phyloP scores from a whole-genome alignment of 2,888 invertebrate genomes.

The Brachypalpus laphriformis region DNA sequence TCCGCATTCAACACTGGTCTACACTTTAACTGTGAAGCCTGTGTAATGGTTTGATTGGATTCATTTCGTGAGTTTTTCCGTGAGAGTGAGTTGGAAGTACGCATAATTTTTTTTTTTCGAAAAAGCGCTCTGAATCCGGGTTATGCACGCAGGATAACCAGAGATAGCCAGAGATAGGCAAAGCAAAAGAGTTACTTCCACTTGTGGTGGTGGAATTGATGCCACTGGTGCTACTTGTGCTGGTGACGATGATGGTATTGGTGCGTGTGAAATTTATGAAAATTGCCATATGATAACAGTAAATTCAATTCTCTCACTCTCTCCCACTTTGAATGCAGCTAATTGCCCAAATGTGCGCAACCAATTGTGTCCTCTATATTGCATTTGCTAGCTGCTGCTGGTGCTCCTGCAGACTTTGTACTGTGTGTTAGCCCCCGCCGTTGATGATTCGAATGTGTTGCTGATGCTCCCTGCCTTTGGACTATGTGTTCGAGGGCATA shows the following conservation, averaged over 20 bases:
- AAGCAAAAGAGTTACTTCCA: conserved; percentile 61
- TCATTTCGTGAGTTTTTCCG: conserved; percentile 67
- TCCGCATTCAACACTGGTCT: conserved; percentile 11
- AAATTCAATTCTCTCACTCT: conserved; percentile 65
- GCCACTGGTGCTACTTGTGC: not conserved
- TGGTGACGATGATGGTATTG: conserved; percentile 48
- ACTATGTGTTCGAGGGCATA: conserved; percentile 49
- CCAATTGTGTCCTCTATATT: conserved; percentile 73
- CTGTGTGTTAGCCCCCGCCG: conserved; percentile 1
- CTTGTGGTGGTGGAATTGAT: conserved; percentile 65
- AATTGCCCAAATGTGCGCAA: conserved; percentile 74
- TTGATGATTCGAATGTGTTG: conserved; percentile 37
- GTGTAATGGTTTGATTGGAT: conserved; percentile 68
- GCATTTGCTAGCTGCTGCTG: conserved; percentile 5
- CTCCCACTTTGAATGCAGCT: conserved; percentile 51
- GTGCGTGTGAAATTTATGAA: conserved; percentile 74
- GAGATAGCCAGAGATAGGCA: not conserved
- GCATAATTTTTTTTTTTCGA: conserved; percentile 58
- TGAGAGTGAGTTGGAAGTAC: conserved; percentile 57
- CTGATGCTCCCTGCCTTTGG: conserved; percentile 12
- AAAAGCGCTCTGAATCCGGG: conserved; percentile 30
- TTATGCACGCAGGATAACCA: conserved; percentile 43
- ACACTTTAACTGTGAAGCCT: conserved; percentile 35
- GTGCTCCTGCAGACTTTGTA: conserved; percentile 14
- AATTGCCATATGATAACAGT: conserved; percentile 74